Evolutionary conservation across 2,888 invertebrate genomes (phyloP).

Genomic region (Acleris sparsana): DNA sequence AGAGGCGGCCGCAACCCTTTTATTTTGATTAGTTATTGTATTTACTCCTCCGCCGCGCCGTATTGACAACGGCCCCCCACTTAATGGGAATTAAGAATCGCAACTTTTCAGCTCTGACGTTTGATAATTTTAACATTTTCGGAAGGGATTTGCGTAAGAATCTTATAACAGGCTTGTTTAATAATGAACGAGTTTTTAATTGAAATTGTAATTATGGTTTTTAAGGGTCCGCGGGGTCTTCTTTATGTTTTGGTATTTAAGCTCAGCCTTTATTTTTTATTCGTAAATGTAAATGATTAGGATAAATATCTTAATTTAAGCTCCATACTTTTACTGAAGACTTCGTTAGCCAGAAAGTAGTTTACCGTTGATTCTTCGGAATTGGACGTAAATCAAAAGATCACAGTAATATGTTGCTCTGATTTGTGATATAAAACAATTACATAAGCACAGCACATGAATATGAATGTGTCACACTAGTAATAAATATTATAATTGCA

Average conservation of each 20-base stretch:
- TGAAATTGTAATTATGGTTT: conserved; percentile 35
- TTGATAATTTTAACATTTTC: conserved; percentile 46
- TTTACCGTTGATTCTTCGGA: too few relatives aligned
- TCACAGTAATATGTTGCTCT: too few relatives aligned
- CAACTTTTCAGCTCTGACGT: conserved; percentile 57
- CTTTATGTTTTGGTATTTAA: conserved; percentile 15
- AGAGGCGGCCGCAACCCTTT: conserved; percentile 77
- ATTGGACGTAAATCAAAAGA: too few relatives aligned
- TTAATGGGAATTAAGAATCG: conserved; percentile 73
- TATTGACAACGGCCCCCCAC: conserved; percentile 49
- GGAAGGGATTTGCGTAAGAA: conserved; percentile 47
- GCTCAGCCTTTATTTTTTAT: background rate
- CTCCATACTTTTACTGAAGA: too few relatives aligned
- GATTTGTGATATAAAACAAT: too few relatives aligned
- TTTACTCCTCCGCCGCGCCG: conserved; percentile 49
- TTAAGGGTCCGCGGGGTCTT: conserved; percentile 18
- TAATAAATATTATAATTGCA: too few relatives aligned
- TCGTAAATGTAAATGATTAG: background rate
- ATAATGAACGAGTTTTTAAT: conserved; percentile 36
- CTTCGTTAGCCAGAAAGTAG: too few relatives aligned
- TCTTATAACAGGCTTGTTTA: conserved; percentile 35
- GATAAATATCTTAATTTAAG: background rate
- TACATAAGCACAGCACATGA: too few relatives aligned
- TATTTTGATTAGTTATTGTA: conserved; percentile 82
- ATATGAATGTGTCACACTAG: too few relatives aligned